Conservation (phyloP, 2,113 vertebrate genomes). For the Suricata suricatta region DNA sequence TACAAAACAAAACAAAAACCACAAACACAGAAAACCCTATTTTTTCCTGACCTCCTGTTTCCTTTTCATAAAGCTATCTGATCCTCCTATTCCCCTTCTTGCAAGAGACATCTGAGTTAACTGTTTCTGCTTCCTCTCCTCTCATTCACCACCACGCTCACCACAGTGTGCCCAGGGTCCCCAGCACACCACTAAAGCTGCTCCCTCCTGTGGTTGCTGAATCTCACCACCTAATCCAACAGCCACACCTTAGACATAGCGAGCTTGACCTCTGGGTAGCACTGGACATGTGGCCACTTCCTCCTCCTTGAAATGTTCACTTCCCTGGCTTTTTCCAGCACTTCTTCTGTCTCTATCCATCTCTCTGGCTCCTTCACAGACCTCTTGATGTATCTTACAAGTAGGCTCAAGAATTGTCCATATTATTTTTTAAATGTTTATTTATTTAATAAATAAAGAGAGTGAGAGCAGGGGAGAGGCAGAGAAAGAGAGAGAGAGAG, state of each 20-base stretch:
- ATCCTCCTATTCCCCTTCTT: background rate
- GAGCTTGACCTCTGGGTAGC: background rate
- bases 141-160: accelerated
- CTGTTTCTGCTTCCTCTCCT: background rate
- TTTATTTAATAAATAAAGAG: too few relatives aligned
- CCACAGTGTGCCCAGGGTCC: accelerated
- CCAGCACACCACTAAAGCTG: background rate
- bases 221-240: background rate
- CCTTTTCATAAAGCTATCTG: background rate
- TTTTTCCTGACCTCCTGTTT: background rate
- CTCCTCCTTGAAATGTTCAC: background rate
- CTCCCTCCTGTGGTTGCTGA: background rate
- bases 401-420: background rate
- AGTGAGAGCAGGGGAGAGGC: too few relatives aligned
- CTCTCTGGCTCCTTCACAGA: background rate
- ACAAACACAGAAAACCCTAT: background rate
- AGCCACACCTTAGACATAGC: background rate
- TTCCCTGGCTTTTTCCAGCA: background rate
- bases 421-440: background rate
- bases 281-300: background rate
- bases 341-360: too few relatives aligned
- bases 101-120: background rate
- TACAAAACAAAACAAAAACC: background rate
- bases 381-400: background rate
- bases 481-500: too few relatives aligned